These are phyloP conservation scores for Pachyuromys duprasi DNA, from an alignment of 2,797 vertebrate species.

Conservation along the genomic window DNA sequence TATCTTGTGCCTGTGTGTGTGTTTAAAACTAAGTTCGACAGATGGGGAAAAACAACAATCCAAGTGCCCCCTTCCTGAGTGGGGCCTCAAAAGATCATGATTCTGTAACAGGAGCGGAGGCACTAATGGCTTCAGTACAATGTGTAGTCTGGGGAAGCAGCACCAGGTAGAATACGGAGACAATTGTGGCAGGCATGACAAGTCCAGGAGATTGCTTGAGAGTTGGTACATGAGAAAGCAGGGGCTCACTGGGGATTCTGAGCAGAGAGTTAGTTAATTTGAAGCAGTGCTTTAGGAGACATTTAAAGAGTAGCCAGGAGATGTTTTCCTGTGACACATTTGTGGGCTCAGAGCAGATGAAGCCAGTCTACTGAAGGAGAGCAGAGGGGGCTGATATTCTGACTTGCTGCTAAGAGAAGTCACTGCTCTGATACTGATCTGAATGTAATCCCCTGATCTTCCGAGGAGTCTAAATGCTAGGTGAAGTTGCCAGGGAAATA, in stretches of 20 bases:
- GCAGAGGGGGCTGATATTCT: constrained; percentile 37
- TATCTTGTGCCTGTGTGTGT: background rate
- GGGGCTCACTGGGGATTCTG: no score
- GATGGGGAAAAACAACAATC: background rate
- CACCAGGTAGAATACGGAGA: rapidly evolving
- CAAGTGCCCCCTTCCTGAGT: no score
- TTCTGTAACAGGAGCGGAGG: background rate
- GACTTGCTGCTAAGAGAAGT: constrained; percentile 52
- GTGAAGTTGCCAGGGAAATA: constrained; percentile 77
- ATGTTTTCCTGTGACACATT: constrained; percentile 44
- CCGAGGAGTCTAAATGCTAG: constrained; percentile 63
- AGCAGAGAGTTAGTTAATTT: background rate
- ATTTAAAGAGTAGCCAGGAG: background rate
- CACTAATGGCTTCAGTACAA: background rate
- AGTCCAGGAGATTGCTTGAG: background rate
- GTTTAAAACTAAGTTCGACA: background rate
- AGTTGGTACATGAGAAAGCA: background rate
- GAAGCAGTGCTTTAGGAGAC: background rate
- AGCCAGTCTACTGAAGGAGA: background rate
- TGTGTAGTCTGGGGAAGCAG: no score
- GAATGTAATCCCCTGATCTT: constrained; percentile 70
- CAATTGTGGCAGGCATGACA: background rate
- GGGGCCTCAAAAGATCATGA: no score
- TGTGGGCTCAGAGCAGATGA: constrained; percentile 10
- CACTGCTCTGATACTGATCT: constrained; percentile 61